These are phyloP conservation scores for Mormoops blainvillei DNA, from an alignment of 2,113 vertebrate species.

Conservation along the genomic window DNA sequence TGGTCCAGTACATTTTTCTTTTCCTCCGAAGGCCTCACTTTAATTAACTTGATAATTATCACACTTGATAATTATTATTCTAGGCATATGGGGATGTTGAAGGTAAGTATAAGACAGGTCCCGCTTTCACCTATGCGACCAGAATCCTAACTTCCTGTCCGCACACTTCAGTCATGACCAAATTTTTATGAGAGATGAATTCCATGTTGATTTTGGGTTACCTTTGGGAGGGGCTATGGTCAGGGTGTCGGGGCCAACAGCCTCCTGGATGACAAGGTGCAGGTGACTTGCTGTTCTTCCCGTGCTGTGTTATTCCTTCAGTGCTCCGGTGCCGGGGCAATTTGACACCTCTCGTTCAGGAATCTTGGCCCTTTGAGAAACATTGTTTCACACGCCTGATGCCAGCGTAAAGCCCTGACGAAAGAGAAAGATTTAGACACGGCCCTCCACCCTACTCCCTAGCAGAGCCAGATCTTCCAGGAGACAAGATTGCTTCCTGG, in stretches of 20 bases:
- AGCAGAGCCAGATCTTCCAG: not conserved
- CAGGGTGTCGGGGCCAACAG: not conserved
- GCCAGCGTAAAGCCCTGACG: not conserved
- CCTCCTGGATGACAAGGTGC: not conserved
- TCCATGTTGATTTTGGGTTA: not conserved
- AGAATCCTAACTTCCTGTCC: not conserved
- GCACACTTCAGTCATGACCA: not conserved
- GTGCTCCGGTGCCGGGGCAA: not conserved
- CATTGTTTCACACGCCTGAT: not conserved
- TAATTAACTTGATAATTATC: not conserved
- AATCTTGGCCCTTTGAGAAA: not conserved
- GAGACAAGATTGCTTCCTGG: not conserved
- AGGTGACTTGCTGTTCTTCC: too few relatives aligned
- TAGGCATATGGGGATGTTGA: not conserved
- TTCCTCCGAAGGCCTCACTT: not conserved
- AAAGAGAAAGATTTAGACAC: not conserved
- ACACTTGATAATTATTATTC: not conserved
- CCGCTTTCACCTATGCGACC: not conserved
- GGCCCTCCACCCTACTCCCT: not conserved
- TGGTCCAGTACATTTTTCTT: not conserved
- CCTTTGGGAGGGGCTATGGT: not conserved
- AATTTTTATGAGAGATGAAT: not conserved
- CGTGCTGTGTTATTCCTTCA: not conserved
- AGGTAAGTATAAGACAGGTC: not conserved
- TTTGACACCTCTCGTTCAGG: not conserved